These are phyloP conservation scores for Prosopocoilus inquinatus DNA, from an alignment of 2,888 invertebrate genomes.

Conservation along the genomic window DNA sequence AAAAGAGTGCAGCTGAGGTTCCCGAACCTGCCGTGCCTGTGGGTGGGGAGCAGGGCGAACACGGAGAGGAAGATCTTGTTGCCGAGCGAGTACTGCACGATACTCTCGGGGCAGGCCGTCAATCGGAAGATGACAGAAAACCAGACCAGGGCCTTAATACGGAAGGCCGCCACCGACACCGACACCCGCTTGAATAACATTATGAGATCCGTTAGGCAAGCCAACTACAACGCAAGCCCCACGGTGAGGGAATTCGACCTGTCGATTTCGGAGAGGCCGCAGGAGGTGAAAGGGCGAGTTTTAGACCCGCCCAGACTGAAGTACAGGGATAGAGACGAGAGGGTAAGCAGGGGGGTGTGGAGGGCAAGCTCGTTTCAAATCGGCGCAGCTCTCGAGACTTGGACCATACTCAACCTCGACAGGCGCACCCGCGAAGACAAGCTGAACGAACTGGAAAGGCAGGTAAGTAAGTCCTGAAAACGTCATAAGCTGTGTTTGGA, in stretches of 20 bases:
- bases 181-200: slow-evolving; percentile 77
- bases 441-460: slow-evolving; percentile 33
- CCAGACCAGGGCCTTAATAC: slow-evolving; percentile 87
- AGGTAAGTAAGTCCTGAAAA: slow-evolving; percentile 35
- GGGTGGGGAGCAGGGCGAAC: slow-evolving; percentile 56
- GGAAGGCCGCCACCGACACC: slow-evolving; percentile 79
- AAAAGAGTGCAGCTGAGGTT: slow-evolving; percentile 52
- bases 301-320: slow-evolving; percentile 72
- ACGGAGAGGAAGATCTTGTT: slow-evolving; percentile 68
- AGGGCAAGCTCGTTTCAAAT: slow-evolving; percentile 46
- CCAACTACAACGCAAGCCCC: slow-evolving; percentile 48
- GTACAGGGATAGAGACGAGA: slow-evolving; percentile 54
- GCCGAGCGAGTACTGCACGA: slow-evolving; percentile 79
- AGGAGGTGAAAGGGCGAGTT: slow-evolving; percentile 74
- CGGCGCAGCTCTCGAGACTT: slow-evolving; percentile 42
- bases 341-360: slow-evolving; percentile 51
- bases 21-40: slow-evolving; percentile 78
- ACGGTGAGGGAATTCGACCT: slow-evolving; percentile 80
- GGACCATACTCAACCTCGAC: slow-evolving; percentile 54
- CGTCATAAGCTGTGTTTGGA: no score
- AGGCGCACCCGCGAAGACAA: slow-evolving; percentile 26
- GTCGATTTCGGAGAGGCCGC: slow-evolving; percentile 70
- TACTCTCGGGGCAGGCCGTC: slow-evolving; percentile 74
- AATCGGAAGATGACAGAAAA: slow-evolving; percentile 76
- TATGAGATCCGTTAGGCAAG: slow-evolving; percentile 55